Percentiles rank a stretch among this genome's conserved stretches.
Conservation (phyloP, 2,888 invertebrate species). For the Resseliella maxima region DNA sequence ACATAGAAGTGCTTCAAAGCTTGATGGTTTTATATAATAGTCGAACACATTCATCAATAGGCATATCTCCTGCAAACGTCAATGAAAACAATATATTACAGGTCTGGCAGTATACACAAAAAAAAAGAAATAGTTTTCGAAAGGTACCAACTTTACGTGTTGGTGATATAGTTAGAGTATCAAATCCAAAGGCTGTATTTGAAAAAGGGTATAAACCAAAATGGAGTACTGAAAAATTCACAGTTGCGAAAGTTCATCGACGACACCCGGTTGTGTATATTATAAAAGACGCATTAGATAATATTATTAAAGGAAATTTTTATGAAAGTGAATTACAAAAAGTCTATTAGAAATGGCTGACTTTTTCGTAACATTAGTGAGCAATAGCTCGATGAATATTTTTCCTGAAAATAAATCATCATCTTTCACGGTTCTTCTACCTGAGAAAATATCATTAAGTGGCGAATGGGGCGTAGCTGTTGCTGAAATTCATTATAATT, state of each 20-base stretch:
- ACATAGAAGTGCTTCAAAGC: not conserved
- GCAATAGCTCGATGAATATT: constrained; percentile 45
- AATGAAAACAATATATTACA: constrained; percentile 40
- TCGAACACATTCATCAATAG: constrained; percentile 13
- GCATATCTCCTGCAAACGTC: constrained; percentile 21
- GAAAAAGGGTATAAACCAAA: constrained; percentile 55
- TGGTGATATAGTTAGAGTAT: constrained; percentile 51
- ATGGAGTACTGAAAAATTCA: constrained; percentile 22
- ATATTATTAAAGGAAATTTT: constrained; percentile 10
- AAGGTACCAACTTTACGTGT: not conserved
- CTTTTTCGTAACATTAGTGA: constrained; percentile 53
- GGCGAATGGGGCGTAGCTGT: constrained; percentile 54
- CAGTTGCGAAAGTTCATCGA: not conserved
- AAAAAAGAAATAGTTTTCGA: not conserved
- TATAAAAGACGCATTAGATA: not conserved
- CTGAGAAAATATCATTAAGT: not conserved
- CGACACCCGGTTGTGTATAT: constrained; percentile 21
- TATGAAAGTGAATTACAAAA: constrained; percentile 53
- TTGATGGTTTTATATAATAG: not conserved
- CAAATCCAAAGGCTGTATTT: constrained; percentile 40
- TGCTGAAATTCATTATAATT: constrained; percentile 45
- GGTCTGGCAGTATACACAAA: not conserved
- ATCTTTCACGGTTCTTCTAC: constrained; percentile 46
- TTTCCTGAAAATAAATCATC: constrained; percentile 51
- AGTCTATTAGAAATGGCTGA: not conserved